These are phyloP conservation scores for Rhinoraja longicauda DNA, from an alignment of 2,797 vertebrate species.

Conservation along the genomic window DNA sequence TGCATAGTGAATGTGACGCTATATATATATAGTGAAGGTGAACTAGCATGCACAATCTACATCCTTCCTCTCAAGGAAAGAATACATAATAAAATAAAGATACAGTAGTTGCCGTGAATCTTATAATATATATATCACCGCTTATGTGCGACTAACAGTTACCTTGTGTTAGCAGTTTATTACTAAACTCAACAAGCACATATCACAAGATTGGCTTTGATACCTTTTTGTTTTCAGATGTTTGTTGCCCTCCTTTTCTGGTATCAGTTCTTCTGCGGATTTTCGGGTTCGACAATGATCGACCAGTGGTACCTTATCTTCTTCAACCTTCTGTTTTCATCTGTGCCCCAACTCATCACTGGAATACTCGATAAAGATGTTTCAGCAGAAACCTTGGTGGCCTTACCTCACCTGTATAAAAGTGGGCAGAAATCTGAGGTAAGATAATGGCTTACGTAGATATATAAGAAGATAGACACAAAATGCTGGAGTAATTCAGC, in stretches of 20 bases:
- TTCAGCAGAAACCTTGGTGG: conserved; percentile 73
- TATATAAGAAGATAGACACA: too few relatives aligned
- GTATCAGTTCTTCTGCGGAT: conserved; percentile 98
- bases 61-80: too few relatives aligned
- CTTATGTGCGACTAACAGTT: too few relatives aligned
- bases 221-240: conserved; percentile 67
- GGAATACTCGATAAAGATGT: conserved; percentile 91
- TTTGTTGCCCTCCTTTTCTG: conserved; percentile 95
- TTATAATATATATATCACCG: too few relatives aligned
- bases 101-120: too few relatives aligned
- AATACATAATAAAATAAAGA: too few relatives aligned
- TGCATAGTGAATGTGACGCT: too few relatives aligned
- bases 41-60: too few relatives aligned
- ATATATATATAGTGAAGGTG: too few relatives aligned
- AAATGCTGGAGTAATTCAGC: too few relatives aligned
- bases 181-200: not conserved
- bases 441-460: too few relatives aligned
- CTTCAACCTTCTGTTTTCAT: conserved; percentile 97
- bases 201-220: conserved; percentile 21
- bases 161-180: not conserved
- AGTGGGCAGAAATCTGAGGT: conserved; percentile 92
- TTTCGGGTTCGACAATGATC: conserved; percentile 91
- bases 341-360: conserved; percentile 91
- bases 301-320: conserved; percentile 99
- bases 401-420: conserved; percentile 82